phyloP scores from a whole-genome alignment of 2,888 invertebrate genomes.

The Macrophya alboannulata region DNA sequence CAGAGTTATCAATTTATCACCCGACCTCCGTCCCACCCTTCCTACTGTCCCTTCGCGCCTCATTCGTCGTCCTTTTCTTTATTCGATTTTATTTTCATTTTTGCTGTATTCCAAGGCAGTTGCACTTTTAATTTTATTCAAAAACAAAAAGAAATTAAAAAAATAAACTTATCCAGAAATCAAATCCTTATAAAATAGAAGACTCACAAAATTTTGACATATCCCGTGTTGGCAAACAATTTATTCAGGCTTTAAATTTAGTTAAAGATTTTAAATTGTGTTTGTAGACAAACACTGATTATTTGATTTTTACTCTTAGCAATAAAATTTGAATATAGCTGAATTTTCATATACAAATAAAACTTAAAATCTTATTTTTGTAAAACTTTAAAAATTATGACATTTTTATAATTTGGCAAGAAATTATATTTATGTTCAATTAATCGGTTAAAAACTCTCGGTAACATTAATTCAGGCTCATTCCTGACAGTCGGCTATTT shows the following conservation, averaged over 20 bases:
- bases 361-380: not conserved
- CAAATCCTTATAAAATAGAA: conserved; percentile 29
- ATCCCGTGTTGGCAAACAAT: conserved; percentile 22
- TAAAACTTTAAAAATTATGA: not conserved
- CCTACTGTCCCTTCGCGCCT: conserved; percentile 12
- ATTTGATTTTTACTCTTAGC: not conserved
- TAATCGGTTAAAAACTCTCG: conserved; percentile 42
- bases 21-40: conserved; percentile 6
- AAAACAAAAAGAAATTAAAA: conserved; percentile 61
- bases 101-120: not conserved
- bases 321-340: not conserved
- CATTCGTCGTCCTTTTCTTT: conserved; percentile 6
- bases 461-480: conserved; percentile 33
- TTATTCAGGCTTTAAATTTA: conserved; percentile 4
- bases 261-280: not conserved
- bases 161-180: conserved; percentile 57
- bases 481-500: conserved; percentile 39
- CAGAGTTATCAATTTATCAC: conserved; percentile 55
- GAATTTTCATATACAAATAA: not conserved
- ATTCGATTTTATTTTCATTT: conserved; percentile 24
- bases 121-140: conserved; percentile 54
- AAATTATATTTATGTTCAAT: conserved; percentile 6
- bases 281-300: not conserved
- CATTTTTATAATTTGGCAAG: not conserved
- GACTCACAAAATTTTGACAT: conserved; percentile 48